These are phyloP conservation scores for Crossocerus cetratus DNA, from an alignment of 2,888 invertebrate species.

Conservation along the genomic window DNA sequence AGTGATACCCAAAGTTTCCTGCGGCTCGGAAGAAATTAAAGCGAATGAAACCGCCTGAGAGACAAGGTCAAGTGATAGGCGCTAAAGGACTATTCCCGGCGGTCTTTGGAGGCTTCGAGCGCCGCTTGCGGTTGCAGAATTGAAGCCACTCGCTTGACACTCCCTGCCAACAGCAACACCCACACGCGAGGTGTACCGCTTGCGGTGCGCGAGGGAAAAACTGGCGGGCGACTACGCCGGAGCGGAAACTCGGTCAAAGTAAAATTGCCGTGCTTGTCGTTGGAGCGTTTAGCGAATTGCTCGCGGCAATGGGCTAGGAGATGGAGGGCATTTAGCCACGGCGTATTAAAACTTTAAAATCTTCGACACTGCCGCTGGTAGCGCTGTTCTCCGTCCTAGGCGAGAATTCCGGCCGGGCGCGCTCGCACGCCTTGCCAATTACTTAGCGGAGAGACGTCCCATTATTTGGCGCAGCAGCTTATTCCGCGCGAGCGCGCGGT, in stretches of 20 bases:
- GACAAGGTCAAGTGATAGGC: too few species aligned
- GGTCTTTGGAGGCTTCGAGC: background rate
- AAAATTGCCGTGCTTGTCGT: conserved; percentile 64
- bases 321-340: conserved; percentile 39
- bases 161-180: conserved; percentile 25
- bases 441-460: too few species aligned
- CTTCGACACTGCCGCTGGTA: conserved; percentile 1
- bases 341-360: conserved; percentile 63
- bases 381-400: too few species aligned
- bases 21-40: too few species aligned
- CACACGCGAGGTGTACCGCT: conserved; percentile 1
- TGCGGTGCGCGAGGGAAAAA: conserved; percentile 21
- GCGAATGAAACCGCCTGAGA: too few species aligned
- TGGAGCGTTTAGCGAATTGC: conserved; percentile 66
- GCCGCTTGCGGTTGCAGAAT: conserved; percentile 11
- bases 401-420: too few species aligned
- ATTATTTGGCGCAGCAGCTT: too few species aligned
- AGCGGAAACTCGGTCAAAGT: conserved; percentile 63
- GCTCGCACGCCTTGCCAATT: too few species aligned
- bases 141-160: conserved; percentile 26
- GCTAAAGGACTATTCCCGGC: too few species aligned
- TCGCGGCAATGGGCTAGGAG: conserved; percentile 41
- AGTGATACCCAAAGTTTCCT: too few species aligned
- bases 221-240: background rate
- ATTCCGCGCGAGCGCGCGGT: too few species aligned